Evolutionary conservation across 2,888 invertebrate species (phyloP).

Genomic region (Terebella lapidaria): DNA sequence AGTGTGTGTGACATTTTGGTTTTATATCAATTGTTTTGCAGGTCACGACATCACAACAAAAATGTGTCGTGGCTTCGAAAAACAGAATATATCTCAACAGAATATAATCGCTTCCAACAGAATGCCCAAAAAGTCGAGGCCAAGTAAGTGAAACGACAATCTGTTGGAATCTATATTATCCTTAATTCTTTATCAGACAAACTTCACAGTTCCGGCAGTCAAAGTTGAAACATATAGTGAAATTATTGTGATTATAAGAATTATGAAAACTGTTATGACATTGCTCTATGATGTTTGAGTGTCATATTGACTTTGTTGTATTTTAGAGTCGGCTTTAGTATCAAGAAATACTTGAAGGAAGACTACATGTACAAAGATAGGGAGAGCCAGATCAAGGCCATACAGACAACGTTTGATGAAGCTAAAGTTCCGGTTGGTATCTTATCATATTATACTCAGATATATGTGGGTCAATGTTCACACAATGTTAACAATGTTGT

Average conservation of each 20-base stretch:
- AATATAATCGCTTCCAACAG: conserved; percentile 94
- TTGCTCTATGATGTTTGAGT: background rate
- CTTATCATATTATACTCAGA: background rate
- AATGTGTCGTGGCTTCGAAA: conserved; percentile 97
- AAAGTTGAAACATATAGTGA: too few species aligned
- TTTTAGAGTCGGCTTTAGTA: conserved; percentile 81
- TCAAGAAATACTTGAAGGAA: conserved; percentile 83
- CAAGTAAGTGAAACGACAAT: conserved; percentile 58
- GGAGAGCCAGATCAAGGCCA: conserved; percentile 93
- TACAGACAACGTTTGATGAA: conserved; percentile 94
- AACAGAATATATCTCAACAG: conserved; percentile 98
- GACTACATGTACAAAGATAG: conserved; percentile 93
- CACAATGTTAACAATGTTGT: too few species aligned
- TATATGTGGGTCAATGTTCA: too few species aligned
- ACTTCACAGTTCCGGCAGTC: too few species aligned
- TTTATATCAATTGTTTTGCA: too few species aligned
- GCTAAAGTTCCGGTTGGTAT: conserved; percentile 60
- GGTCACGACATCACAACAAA: conserved; percentile 89
- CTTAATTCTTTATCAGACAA: background rate
- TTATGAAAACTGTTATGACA: background rate
- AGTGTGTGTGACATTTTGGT: too few species aligned
- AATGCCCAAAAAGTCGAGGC: conserved; percentile 97
- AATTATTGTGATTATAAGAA: too few species aligned
- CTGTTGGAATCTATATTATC: background rate
- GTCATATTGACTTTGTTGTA: background rate